These are phyloP conservation scores for Apamea epomidion DNA, from an alignment of 2,888 invertebrate species.

Conservation along the genomic window DNA sequence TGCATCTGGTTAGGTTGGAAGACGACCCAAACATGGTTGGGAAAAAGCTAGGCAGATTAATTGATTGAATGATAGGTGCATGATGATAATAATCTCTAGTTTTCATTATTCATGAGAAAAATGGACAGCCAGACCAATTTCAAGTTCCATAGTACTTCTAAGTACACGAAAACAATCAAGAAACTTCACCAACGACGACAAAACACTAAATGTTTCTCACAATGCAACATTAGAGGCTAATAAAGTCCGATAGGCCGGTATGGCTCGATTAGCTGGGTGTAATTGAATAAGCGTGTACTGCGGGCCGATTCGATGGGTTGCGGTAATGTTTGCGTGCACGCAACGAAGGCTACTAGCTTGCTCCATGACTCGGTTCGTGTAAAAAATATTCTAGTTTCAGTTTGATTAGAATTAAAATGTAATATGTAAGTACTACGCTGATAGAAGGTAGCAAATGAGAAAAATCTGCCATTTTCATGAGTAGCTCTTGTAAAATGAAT, in stretches of 20 bases:
- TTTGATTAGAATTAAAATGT: neutral
- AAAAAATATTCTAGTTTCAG: neutral
- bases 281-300: conserved; percentile 80
- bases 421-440: neutral
- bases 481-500: no score
- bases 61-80: neutral
- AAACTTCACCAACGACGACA: neutral
- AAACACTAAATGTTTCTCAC: conserved; percentile 56
- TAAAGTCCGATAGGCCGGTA: conserved; percentile 59
- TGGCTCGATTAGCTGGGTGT: conserved; percentile 73
- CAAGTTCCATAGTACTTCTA: neutral
- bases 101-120: neutral
- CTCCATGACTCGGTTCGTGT: neutral
- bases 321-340: conserved; percentile 69
- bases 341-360: conserved; percentile 45
- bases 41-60: neutral
- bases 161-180: conserved; percentile 20
- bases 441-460: neutral
- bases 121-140: neutral
- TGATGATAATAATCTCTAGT: neutral
- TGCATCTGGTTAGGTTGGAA: neutral
- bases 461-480: neutral
- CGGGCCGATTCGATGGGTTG: conserved; percentile 60
- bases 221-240: conserved; percentile 61
- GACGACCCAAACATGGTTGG: neutral